Evolutionary conservation across 2,888 invertebrate genomes (phyloP).

Genomic region (Eupithecia abbreviata): DNA sequence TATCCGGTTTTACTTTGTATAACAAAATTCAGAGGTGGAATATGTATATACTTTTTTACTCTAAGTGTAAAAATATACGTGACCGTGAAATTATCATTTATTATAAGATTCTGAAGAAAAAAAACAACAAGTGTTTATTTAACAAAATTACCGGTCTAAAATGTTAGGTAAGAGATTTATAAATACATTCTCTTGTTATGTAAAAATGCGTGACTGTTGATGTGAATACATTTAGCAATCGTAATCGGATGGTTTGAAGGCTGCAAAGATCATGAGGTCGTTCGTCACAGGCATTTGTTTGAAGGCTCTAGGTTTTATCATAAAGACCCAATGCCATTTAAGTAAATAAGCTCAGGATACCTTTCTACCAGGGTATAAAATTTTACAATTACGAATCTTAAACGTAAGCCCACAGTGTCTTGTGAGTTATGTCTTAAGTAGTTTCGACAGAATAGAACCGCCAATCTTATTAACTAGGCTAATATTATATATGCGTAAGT

Average conservation of each 20-base stretch:
- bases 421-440: background rate
- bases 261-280: slow-evolving; percentile 9
- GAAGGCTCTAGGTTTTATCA: background rate
- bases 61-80: background rate
- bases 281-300: background rate
- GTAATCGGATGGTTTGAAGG: background rate
- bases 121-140: background rate
- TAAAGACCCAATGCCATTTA: background rate
- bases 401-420: background rate
- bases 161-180: slow-evolving; percentile 22
- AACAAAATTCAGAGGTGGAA: background rate
- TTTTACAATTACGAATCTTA: too few relatives aligned
- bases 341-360: background rate
- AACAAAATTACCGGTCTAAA: slow-evolving; percentile 11
- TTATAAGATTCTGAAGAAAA: slow-evolving; percentile 4
- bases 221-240: slow-evolving; percentile 12
- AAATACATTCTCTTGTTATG: slow-evolving; percentile 25
- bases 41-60: background rate
- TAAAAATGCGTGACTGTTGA: slow-evolving; percentile 17
- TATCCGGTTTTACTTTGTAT: background rate
- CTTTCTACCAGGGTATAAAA: background rate
- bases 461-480: background rate
- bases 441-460: background rate
- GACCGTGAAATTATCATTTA: slow-evolving; percentile 9
- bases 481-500: too few relatives aligned